Base-by-base conservation (phyloP, 2,797 vertebrate genomes). In the Aulostomus chinensis region DNA sequence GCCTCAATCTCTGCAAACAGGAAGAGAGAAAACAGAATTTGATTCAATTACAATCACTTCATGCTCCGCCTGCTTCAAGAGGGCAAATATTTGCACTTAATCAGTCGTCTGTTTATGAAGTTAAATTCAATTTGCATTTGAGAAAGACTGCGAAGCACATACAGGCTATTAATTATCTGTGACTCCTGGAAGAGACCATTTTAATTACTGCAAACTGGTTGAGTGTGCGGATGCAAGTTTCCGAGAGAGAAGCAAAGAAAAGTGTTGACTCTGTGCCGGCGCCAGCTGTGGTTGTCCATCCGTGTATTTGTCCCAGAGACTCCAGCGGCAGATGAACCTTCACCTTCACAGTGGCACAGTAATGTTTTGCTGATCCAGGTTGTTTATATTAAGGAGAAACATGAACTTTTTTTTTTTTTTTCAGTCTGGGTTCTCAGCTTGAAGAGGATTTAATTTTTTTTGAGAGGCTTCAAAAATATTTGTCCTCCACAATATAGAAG, bases 1-100 rank as follows among this genome's bases (percentile, higher is more conserved):
- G 92, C 94, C 90, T 96, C 93, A 63, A 92, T 93, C 87, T 95
- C 94, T 96, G 86, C 65, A 88, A 88, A 82, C 63, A 58, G 69
- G 6, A 11, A 68, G 81, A 14, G 75, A 36, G 34, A 49, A 38
- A 77, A 78, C 58, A 68, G 33, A 32, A 13, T 50, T 42, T 58
- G 33, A 68, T 65, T 77, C 20, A 58, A 69, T 70, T 64, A 65
- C 7, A 65, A 58, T 58, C 36, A 52, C 52, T 59, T 81, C 79
- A 68, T 56, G 63, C 62, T 68, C 55, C 12, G 9, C 43, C 43
- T 37, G 32, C 51, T 77, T 73, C 47, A 49, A 77, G 56, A 66
- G 51, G 48, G 58, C 66, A 80, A 83, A 88, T 78, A 85, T 80
- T 85, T 80, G 55, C 49, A 58, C 62, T 58, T 68, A 62, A 70